Conservation (phyloP, 2,797 vertebrate genomes). For the Leptoclinus maculatus region DNA sequence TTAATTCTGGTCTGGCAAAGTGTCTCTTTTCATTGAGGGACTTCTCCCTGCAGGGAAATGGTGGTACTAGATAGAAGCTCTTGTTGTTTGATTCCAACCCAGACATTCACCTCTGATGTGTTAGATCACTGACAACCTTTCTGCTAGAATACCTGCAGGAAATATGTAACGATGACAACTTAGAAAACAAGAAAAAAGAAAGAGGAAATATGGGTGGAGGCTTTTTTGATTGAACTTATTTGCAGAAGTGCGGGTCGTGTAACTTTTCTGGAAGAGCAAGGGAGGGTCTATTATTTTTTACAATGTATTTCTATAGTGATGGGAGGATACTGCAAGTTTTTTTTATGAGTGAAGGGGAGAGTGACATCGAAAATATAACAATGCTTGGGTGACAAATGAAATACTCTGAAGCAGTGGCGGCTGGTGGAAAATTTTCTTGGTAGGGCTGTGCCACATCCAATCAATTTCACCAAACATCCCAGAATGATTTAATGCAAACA, state of each 20-base stretch:
- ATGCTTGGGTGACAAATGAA: no score
- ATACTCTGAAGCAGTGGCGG: no score
- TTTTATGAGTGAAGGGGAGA: no score
- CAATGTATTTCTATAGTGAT: neutral
- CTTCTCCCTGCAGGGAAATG: slow-evolving; percentile 1
- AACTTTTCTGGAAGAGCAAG: neutral
- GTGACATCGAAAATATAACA: no score
- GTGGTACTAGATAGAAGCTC: neutral
- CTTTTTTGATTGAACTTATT: neutral
- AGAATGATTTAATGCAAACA: no score
- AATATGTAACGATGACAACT: neutral
- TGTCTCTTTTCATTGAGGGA: neutral
- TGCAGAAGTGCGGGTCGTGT: neutral
- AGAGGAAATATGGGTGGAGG: neutral
- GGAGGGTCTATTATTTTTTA: neutral
- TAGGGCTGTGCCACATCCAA: no score
- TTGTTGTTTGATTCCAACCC: neutral
- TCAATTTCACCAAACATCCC: no score
- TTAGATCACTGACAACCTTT: neutral
- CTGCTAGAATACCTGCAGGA: neutral
- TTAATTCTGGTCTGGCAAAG: slow-evolving; percentile 17
- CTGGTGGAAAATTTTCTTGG: no score
- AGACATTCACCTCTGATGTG: neutral
- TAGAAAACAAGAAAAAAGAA: neutral
- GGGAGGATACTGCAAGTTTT: no score